A percentile compares a stretch with the other conserved stretches of the same genome.
These are phyloP conservation scores for Drosophila oshimai DNA, from an alignment of 1,140 invertebrate genomes.

Conservation along the genomic window DNA sequence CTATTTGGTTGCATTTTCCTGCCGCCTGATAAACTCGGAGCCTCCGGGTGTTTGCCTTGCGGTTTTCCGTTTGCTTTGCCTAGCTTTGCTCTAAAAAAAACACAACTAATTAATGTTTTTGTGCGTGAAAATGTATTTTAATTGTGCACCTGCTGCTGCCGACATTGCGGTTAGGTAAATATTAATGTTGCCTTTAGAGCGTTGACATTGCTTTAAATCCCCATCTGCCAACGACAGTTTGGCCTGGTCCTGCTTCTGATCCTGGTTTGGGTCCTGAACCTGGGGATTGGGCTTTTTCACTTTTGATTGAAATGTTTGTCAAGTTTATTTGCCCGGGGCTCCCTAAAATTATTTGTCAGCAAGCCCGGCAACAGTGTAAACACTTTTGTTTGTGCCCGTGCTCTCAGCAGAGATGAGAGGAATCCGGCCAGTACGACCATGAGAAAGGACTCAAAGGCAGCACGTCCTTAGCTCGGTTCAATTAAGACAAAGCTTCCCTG, in stretches of 20 bases:
- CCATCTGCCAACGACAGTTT: slow-evolving; percentile 25
- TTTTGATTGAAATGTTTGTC: slow-evolving; percentile 50
- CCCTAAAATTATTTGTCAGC: slow-evolving; percentile 10
- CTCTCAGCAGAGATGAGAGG: slow-evolving; percentile 10
- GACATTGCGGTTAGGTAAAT: slow-evolving; percentile 40
- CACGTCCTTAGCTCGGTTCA: slow-evolving; percentile 24
- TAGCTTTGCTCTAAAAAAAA: slow-evolving; percentile 3
- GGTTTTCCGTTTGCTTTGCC: slow-evolving; percentile 33
- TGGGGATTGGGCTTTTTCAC: slow-evolving; percentile 1
- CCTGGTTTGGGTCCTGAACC: neutral
- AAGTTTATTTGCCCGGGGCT: slow-evolving; percentile 40
- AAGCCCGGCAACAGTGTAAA: slow-evolving; percentile 15
- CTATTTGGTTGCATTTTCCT: slow-evolving; percentile 39
- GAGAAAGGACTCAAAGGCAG: slow-evolving; percentile 8
- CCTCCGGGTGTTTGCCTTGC: slow-evolving; percentile 24
- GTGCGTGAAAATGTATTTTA: slow-evolving; percentile 55
- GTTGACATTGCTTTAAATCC: slow-evolving; percentile 30
- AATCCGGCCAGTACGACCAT: slow-evolving; percentile 2
- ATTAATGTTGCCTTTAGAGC: slow-evolving; percentile 30
- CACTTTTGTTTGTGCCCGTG: slow-evolving; percentile 15
- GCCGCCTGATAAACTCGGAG: slow-evolving; percentile 37
- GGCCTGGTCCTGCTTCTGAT: neutral
- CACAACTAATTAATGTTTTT: slow-evolving; percentile 71
- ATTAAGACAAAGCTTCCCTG: slow-evolving; percentile 35
- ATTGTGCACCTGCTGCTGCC: slow-evolving; percentile 42